Conservation (phyloP, 1,140 invertebrate species). For the Danaus plexippus region DNA sequence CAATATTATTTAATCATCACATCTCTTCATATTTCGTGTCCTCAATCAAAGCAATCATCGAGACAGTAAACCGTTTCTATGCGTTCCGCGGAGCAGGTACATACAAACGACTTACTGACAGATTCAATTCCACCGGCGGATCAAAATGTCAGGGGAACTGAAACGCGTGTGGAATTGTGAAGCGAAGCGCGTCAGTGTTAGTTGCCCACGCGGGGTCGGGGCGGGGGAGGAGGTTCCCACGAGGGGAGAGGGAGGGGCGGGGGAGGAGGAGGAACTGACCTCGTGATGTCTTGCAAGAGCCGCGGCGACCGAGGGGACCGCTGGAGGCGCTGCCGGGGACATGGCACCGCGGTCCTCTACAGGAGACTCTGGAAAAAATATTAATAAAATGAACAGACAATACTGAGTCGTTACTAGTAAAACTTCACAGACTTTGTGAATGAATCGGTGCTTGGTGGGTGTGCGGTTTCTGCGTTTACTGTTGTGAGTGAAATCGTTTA, state of each 20-base stretch:
- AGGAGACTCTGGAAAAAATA: conserved; percentile 78
- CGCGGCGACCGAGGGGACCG: conserved; percentile 80
- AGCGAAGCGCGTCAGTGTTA: conserved; percentile 9
- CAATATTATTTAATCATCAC: neutral
- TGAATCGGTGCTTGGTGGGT: too few species aligned
- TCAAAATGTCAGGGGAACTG: too few species aligned
- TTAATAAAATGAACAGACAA: neutral
- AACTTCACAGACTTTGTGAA: too few species aligned
- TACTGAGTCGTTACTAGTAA: too few species aligned
- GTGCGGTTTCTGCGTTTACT: too few species aligned
- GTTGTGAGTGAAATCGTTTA: too few species aligned
- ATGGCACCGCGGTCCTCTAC: conserved; percentile 82
- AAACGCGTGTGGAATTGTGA: conserved; percentile 2
- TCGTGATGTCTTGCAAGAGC: conserved; percentile 89
- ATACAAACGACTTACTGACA: too few species aligned
- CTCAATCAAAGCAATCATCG: conserved; percentile 1
- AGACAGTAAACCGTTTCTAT: too few species aligned
- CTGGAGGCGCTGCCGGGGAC: conserved; percentile 79
- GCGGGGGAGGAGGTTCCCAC: neutral
- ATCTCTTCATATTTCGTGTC: neutral
- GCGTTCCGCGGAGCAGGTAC: too few species aligned
- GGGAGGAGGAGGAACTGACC: conserved; percentile 68
- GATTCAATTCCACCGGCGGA: too few species aligned
- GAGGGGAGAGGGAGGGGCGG: too few species aligned
- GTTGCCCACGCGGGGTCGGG: conserved; percentile 1